Evolutionary conservation across 2,888 invertebrate species (phyloP).

Genomic region (Lampropteryx suffumata): DNA sequence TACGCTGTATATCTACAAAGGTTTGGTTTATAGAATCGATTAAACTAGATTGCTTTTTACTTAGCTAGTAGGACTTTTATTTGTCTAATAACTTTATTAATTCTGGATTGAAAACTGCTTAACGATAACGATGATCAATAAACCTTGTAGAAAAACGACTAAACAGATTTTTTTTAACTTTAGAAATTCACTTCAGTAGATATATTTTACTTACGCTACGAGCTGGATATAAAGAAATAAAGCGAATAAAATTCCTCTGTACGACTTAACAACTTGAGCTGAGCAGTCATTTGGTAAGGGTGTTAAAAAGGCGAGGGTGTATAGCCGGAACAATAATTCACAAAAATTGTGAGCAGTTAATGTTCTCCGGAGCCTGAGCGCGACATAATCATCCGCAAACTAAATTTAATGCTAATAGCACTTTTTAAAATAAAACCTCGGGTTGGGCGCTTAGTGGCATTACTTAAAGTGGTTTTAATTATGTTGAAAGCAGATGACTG

Average conservation of each 20-base stretch:
- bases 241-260: slow-evolving; percentile 41
- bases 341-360: slow-evolving; percentile 78
- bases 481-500: slow-evolving; percentile 83
- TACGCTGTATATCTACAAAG: too few relatives aligned
- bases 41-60: too few relatives aligned
- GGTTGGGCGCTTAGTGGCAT: slow-evolving; percentile 76
- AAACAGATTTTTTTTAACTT: background rate
- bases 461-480: slow-evolving; percentile 83
- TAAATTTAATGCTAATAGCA: slow-evolving; percentile 82
- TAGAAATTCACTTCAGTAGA: background rate
- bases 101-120: too few relatives aligned
- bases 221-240: slow-evolving; percentile 12
- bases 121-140: too few relatives aligned
- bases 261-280: slow-evolving; percentile 51
- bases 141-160: background rate
- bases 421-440: slow-evolving; percentile 79
- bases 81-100: too few relatives aligned
- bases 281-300: slow-evolving; percentile 66
- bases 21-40: too few relatives aligned
- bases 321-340: slow-evolving; percentile 74
- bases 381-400: slow-evolving; percentile 81
- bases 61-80: too few relatives aligned
- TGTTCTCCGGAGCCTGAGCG: slow-evolving; percentile 69
- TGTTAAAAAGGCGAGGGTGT: slow-evolving; percentile 73
- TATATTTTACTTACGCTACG: background rate